These are phyloP conservation scores for Alligator mississippiensis DNA, from an alignment of 2,113 vertebrate species.

Conservation along the genomic window DNA sequence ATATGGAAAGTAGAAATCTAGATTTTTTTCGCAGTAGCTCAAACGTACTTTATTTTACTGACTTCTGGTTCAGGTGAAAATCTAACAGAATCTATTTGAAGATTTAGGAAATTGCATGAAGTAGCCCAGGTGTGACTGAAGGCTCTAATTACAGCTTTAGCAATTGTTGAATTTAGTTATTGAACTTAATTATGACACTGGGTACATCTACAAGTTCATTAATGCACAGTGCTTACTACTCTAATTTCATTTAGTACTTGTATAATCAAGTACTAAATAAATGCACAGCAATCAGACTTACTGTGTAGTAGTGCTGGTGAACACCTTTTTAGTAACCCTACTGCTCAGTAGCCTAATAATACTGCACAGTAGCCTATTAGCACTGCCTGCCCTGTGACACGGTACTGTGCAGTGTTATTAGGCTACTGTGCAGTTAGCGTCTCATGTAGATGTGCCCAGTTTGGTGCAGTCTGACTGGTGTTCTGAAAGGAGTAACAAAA, in stretches of 20 bases:
- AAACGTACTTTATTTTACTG: neutral
- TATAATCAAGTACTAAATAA: constrained; percentile 21
- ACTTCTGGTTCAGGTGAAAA: constrained; percentile 59
- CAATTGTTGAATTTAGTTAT: neutral
- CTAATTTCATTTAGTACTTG: constrained; percentile 9
- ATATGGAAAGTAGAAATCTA: too few relatives aligned
- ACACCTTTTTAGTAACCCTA: too few relatives aligned
- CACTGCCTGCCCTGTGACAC: too few relatives aligned
- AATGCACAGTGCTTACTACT: constrained; percentile 2
- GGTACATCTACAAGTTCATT: too few relatives aligned
- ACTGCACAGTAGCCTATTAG: too few relatives aligned
- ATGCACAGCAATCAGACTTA: constrained; percentile 39
- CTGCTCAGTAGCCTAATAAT: too few relatives aligned
- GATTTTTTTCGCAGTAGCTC: too few relatives aligned
- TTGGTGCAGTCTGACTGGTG: constrained; percentile 45
- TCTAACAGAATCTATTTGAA: constrained; percentile 37
- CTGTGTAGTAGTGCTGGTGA: too few relatives aligned
- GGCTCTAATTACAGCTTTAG: neutral
- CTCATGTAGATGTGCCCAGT: neutral
- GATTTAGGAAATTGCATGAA: neutral
- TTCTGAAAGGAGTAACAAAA: constrained; percentile 29
- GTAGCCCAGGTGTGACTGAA: neutral
- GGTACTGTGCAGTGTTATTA: too few relatives aligned
- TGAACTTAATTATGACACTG: neutral
- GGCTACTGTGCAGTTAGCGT: too few relatives aligned